phyloP scores from a whole-genome alignment of 2,113 vertebrate genomes.

The Clinocottus analis region DNA sequence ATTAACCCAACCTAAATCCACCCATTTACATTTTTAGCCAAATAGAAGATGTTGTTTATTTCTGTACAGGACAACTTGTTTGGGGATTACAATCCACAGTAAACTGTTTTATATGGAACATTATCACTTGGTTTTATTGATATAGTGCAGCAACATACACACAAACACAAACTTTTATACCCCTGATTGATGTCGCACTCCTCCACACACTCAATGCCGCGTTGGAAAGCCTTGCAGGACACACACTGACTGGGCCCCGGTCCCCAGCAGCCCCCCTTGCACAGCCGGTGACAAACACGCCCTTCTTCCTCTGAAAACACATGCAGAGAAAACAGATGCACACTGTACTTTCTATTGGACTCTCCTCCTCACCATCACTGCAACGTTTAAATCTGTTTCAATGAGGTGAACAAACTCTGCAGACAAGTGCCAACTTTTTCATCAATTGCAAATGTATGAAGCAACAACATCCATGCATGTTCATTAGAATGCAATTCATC shows the following conservation, averaged over 20 bases:
- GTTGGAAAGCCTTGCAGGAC: conserved; percentile 86
- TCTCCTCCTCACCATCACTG: neutral
- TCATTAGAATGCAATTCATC: neutral
- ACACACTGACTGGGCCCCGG: conserved; percentile 91
- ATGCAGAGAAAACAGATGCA: conserved; percentile 7
- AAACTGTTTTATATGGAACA: neutral
- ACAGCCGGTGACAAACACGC: conserved; percentile 86
- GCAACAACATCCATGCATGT: neutral
- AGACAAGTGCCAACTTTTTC: neutral
- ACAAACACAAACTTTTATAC: conserved; percentile 76
- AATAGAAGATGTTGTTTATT: neutral
- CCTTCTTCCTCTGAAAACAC: conserved; percentile 73
- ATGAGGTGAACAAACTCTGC: neutral
- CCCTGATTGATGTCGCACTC: conserved; percentile 89
- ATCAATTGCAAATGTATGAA: neutral
- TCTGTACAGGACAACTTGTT: neutral
- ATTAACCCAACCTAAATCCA: neutral
- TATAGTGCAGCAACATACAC: conserved; percentile 9
- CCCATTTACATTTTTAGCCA: neutral
- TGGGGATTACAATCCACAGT: neutral
- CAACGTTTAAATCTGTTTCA: neutral
- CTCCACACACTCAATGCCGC: conserved; percentile 91
- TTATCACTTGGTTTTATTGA: conserved; percentile 26
- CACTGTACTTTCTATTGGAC: neutral
- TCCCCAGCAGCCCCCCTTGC: conserved; percentile 92